These are phyloP conservation scores for Silurus meridionalis DNA, from an alignment of 2,113 vertebrate genomes.

Conservation along the genomic window DNA sequence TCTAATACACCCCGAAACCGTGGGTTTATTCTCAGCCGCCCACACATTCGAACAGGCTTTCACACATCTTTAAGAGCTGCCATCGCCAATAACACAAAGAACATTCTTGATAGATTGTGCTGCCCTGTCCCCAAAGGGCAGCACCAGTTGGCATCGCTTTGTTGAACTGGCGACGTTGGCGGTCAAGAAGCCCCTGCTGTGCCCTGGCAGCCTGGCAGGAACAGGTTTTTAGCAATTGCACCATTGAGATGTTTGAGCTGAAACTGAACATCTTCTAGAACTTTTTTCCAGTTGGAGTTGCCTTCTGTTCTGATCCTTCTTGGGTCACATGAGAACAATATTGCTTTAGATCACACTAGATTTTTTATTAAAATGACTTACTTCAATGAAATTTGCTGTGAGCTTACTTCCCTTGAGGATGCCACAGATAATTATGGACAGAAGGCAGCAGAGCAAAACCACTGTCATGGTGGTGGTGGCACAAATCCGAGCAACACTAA, in stretches of 20 bases:
- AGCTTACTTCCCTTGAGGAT: too few relatives aligned
- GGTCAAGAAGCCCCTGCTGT: constrained; percentile 23
- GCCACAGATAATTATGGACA: background rate
- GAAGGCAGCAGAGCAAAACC: background rate
- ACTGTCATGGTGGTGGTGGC: background rate
- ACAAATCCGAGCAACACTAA: background rate
- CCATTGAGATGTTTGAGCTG: background rate
- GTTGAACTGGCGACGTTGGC: background rate
- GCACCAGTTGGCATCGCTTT: constrained; percentile 12
- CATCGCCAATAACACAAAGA: constrained; percentile 8
- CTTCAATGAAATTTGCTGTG: background rate
- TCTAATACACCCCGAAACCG: background rate
- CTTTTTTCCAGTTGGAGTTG: background rate
- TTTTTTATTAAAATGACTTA: background rate
- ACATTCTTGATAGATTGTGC: constrained; percentile 13
- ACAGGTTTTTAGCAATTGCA: background rate
- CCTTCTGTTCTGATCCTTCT: background rate
- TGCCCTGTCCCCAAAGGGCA: constrained; percentile 23
- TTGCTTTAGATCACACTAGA: background rate
- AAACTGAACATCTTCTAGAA: constrained; percentile 19
- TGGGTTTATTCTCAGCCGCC: constrained; percentile 1
- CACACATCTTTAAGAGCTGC: constrained; percentile 16
- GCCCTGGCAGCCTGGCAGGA: constrained; percentile 4
- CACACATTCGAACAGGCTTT: constrained; percentile 20
- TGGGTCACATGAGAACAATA: background rate